Conservation (phyloP, 2,888 invertebrate genomes). For the Neoaliturus tenellus region DNA sequence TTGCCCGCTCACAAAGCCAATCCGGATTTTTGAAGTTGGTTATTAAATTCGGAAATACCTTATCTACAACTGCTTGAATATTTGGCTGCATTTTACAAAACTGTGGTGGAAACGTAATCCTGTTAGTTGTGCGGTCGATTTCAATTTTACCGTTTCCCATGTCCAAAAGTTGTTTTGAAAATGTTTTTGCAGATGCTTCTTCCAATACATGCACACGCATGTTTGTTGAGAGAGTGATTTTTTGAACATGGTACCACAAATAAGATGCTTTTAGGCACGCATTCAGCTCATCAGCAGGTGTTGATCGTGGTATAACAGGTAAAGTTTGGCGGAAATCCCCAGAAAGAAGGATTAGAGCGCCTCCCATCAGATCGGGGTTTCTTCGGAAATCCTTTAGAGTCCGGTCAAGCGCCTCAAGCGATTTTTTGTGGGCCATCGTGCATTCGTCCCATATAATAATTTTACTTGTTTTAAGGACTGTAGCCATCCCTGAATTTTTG, state of each 20-base stretch:
- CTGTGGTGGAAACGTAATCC: background rate
- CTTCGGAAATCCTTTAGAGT: conserved; percentile 30
- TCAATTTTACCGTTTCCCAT: background rate
- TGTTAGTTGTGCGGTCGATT: background rate
- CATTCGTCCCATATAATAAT: conserved; percentile 43
- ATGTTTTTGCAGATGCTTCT: background rate
- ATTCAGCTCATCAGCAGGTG: conserved; percentile 20
- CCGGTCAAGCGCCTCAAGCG: conserved; percentile 16
- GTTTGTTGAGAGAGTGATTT: background rate
- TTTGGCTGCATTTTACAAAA: background rate
- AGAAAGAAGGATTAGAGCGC: background rate
- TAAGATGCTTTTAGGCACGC: conserved; percentile 17
- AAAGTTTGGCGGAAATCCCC: conserved; percentile 37
- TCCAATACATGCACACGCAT: conserved; percentile 1
- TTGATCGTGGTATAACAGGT: conserved; percentile 27
- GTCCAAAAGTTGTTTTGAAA: conserved; percentile 20
- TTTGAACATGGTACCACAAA: conserved; percentile 14
- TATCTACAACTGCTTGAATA: background rate
- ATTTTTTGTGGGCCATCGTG: conserved; percentile 29
- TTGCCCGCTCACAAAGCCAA: conserved; percentile 48
- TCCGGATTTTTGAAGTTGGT: background rate
- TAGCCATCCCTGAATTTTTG: background rate
- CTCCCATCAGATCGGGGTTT: background rate
- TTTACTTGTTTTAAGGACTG: conserved; percentile 2
- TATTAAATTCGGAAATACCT: background rate